Conservation (phyloP, 2,888 invertebrate species). For the Rhyacophila evoluta region DNA sequence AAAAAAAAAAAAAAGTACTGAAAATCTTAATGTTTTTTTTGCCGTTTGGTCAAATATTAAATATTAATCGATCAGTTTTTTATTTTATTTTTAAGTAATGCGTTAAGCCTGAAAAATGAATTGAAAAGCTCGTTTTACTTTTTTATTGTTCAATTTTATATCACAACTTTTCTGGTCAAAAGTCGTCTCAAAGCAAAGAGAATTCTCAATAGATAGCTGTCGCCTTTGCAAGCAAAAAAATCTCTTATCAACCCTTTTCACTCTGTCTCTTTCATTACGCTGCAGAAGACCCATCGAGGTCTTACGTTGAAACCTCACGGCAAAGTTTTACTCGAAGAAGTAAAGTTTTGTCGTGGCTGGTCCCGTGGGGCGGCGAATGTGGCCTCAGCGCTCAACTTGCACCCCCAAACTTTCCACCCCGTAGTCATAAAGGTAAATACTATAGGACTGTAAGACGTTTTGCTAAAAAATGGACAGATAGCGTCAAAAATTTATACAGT, state of each 20-base stretch:
- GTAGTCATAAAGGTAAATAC: constrained; percentile 24
- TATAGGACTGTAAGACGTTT: constrained; percentile 18
- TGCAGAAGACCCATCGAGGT: constrained; percentile 22
- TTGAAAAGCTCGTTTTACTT: background rate
- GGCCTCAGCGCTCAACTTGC: constrained; percentile 24
- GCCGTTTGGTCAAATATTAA: too few species aligned
- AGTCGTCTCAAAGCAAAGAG: background rate
- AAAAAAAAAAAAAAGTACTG: too few species aligned
- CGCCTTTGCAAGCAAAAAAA: background rate
- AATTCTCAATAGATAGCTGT: background rate
- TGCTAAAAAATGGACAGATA: constrained; percentile 24
- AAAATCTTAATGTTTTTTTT: too few species aligned
- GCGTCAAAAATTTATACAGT: constrained; percentile 18
- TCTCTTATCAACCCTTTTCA: constrained; percentile 22
- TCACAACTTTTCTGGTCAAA: background rate
- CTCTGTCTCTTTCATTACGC: constrained; percentile 12
- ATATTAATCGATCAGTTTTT: too few species aligned
- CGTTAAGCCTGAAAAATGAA: too few species aligned
- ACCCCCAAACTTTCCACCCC: constrained; percentile 9
- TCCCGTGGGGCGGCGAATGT: constrained; percentile 28
- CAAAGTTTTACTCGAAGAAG: constrained; percentile 16
- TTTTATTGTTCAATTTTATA: background rate
- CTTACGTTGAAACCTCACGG: constrained; percentile 22
- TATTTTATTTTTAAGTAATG: too few species aligned
- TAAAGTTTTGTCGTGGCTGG: constrained; percentile 33